Evolutionary conservation across 2,797 vertebrate species (phyloP), one percentile per base, ranked within the genome.

Genomic region (Coregonus ussuriensis): DNA sequence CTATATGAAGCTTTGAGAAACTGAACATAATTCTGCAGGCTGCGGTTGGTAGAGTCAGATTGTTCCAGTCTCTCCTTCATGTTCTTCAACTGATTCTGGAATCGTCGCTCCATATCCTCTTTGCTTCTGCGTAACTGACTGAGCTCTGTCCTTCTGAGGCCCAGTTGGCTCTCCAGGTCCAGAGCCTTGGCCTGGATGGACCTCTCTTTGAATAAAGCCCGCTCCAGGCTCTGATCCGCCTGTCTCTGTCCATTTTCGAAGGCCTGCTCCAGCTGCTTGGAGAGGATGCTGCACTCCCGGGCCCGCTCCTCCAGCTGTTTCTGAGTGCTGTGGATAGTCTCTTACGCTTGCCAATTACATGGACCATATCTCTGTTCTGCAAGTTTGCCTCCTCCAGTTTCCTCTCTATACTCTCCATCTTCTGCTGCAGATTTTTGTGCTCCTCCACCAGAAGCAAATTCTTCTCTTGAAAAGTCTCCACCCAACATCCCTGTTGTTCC

Each of bases 321-420:
- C 90, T 97, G 97, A 77, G 94, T 95, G 85, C 92, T 94, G 70
- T 95, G 93, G 80, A 98, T 94, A 0, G 93, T 92, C 77, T 99
- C 95, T 78, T 99, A 97, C 4, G 93, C 82, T 98, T 97, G 75
- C 95, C 86, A 67, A 98, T 93, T 66, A 97, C 94, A 54, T 95
- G 94, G 72, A 96, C 92, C 81, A 98, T 94, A 83, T 98, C 95
- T 65, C 94, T 87, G 88, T 97, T 98, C 92, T 98, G 96, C 81
- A 93, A 83, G 6, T 80, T 91, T 15, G 91, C 90, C 3, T 95
- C 95, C 77, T 97, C 95, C 81, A 98, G 87, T 90, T 96, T 97
- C 98, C 96, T 96, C 90, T 98, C 96, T 80, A 97, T 84, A 74
- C 89, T 92, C 76, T 98, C 96, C 83, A 96, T 90, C 87, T 93